Percentiles rank a stretch among this genome's conserved stretches.
These are phyloP conservation scores for Seriola rivoliana DNA, from an alignment of 2,113 vertebrate genomes.

Conservation along the genomic window DNA sequence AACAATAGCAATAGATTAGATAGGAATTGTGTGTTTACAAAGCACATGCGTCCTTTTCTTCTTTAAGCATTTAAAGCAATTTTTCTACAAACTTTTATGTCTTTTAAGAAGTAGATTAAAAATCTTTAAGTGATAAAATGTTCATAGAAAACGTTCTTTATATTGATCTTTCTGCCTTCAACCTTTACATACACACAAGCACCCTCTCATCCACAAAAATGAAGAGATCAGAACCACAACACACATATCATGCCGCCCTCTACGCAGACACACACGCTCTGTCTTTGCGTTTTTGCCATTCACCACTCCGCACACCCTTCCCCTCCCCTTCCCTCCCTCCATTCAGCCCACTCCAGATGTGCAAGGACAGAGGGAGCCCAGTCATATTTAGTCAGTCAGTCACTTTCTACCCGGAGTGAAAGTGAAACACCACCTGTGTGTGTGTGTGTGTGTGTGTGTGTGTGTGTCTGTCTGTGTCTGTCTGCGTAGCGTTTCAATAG, in stretches of 20 bases:
- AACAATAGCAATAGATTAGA: not conserved
- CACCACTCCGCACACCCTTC: conserved; percentile 26
- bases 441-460: conserved; percentile 57
- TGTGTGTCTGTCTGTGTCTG: conserved; percentile 39
- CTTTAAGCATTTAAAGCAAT: not conserved
- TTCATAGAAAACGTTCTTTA: conserved; percentile 3
- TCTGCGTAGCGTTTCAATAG: conserved; percentile 33
- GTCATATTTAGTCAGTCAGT: conserved; percentile 60
- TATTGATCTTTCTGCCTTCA: conserved; percentile 18
- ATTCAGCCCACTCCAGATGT: conserved; percentile 71
- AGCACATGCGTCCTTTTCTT: not conserved
- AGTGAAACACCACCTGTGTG: conserved; percentile 78
- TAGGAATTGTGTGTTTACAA: not conserved
- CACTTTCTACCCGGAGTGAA: conserved; percentile 68
- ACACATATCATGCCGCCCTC: conserved; percentile 38
- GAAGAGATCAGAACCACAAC: conserved; percentile 47
- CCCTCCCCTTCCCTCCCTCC: conserved; percentile 13
- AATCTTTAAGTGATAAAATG: not conserved
- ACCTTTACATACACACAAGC: conserved; percentile 23
- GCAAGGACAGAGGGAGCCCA: conserved; percentile 64
- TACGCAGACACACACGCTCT: conserved; percentile 46
- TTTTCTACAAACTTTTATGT: not conserved
- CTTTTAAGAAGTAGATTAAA: conserved; percentile 2
- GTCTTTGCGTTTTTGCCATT: conserved; percentile 46
- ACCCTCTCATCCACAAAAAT: conserved; percentile 37